These are phyloP conservation scores for Chironomus striatipennis DNA, from an alignment of 1,140 invertebrate genomes.

Conservation along the genomic window DNA sequence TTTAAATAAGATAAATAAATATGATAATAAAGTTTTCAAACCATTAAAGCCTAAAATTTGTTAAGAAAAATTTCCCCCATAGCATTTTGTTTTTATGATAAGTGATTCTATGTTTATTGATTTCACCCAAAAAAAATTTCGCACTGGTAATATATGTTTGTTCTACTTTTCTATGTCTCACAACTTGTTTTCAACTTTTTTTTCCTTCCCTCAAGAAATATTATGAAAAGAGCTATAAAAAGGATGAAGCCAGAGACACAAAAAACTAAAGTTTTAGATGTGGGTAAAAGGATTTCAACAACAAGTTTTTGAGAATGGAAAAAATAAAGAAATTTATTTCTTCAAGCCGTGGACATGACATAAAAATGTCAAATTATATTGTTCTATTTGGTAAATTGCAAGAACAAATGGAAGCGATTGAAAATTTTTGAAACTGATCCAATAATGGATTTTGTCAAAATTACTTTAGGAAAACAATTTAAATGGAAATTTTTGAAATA, in stretches of 20 bases:
- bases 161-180: not conserved
- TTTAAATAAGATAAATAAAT: not conserved
- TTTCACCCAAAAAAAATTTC: slow-evolving; percentile 3
- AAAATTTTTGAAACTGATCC: too few relatives aligned
- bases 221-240: not conserved
- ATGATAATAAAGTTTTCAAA: slow-evolving; percentile 9
- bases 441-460: too few relatives aligned
- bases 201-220: not conserved
- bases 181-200: not conserved
- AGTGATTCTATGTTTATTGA: not conserved
- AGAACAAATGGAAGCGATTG: too few relatives aligned
- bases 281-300: not conserved
- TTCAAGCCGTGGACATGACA: too few relatives aligned
- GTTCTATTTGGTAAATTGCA: too few relatives aligned
- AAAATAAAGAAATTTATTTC: too few relatives aligned
- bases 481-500: too few relatives aligned
- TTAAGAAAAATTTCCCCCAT: too few relatives aligned
- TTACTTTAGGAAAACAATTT: too few relatives aligned
- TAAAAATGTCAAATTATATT: too few relatives aligned
- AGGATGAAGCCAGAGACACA: not conserved
- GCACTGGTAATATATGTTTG: not conserved
- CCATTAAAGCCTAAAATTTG: not conserved
- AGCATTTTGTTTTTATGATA: too few relatives aligned
- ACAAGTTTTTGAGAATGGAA: too few relatives aligned
- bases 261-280: not conserved